phyloP scores from a whole-genome alignment of 1,140 invertebrate species.

The Aporrectodea caliginosa region DNA sequence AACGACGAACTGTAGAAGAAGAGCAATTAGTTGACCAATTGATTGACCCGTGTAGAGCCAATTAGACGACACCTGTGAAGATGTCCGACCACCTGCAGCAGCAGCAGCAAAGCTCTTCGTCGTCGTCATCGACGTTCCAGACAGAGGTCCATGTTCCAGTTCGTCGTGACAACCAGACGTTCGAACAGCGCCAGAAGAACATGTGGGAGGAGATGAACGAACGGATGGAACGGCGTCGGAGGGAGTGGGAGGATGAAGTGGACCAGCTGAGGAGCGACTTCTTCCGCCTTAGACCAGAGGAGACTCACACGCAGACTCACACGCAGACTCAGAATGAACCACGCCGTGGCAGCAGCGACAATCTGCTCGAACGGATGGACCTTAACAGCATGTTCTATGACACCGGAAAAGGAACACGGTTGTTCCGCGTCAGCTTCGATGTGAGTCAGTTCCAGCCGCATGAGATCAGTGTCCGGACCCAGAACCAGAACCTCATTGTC shows the following conservation, averaged over 20 bases:
- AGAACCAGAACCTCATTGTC: slow-evolving; percentile 48
- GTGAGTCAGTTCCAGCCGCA: slow-evolving; percentile 52
- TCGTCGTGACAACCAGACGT: slow-evolving; percentile 34
- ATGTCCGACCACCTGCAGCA: neutral
- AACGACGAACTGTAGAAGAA: too few species aligned
- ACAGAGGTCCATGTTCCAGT: slow-evolving; percentile 25
- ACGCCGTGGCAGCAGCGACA: slow-evolving; percentile 22
- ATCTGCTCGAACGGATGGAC: slow-evolving; percentile 34
- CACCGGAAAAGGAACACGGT: slow-evolving; percentile 29
- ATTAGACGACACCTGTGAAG: too few species aligned
- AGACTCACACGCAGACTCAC: too few species aligned
- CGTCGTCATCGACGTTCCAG: slow-evolving; percentile 19
- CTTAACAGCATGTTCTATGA: slow-evolving; percentile 41
- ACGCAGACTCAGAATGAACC: too few species aligned
- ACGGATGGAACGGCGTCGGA: slow-evolving; percentile 45
- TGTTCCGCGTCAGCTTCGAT: slow-evolving; percentile 47
- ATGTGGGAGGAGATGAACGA: slow-evolving; percentile 50
- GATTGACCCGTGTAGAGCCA: too few species aligned
- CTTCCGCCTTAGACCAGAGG: slow-evolving; percentile 49
- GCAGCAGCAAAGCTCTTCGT: slow-evolving; percentile 8
- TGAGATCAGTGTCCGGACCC: slow-evolving; percentile 50
- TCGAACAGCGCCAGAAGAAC: slow-evolving; percentile 51
- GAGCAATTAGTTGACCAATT: too few species aligned
- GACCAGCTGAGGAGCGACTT: slow-evolving; percentile 51
- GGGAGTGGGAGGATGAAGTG: slow-evolving; percentile 53